A percentile compares a stretch with the other conserved stretches of the same genome.
Conservation (phyloP, 2,113 vertebrate genomes). For the Cyprinodon variegatus region DNA sequence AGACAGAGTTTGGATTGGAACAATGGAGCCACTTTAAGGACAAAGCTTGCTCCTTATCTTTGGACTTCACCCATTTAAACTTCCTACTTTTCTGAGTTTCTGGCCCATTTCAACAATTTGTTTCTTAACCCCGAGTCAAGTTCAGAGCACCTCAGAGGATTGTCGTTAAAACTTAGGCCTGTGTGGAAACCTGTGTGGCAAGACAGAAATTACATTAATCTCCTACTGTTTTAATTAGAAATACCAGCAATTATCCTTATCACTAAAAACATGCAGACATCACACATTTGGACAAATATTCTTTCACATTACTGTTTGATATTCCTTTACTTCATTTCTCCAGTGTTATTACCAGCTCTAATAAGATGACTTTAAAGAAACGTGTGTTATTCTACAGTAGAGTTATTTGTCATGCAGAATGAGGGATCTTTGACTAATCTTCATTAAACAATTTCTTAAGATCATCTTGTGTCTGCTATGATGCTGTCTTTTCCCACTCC, state of each 20-base stretch:
- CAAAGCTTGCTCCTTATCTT: conserved; percentile 77
- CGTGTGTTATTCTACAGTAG: too few species aligned
- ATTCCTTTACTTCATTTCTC: too few species aligned
- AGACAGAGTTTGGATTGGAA: conserved; percentile 51
- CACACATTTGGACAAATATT: too few species aligned
- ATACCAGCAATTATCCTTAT: too few species aligned
- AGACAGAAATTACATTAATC: neutral
- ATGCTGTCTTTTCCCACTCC: neutral
- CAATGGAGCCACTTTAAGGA: conserved; percentile 68
- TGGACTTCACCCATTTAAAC: conserved; percentile 65
- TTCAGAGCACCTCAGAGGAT: conserved; percentile 31
- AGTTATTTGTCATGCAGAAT: too few species aligned
- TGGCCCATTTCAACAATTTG: conserved; percentile 40
- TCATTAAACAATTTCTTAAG: neutral
- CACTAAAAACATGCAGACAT: too few species aligned
- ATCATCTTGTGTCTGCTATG: neutral
- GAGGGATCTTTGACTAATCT: too few species aligned
- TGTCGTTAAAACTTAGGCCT: neutral
- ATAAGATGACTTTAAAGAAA: too few species aligned
- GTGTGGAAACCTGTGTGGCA: neutral
- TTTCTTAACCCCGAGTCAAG: conserved; percentile 52
- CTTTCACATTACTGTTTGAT: too few species aligned
- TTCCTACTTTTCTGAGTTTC: conserved; percentile 64
- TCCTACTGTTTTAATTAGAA: too few species aligned
- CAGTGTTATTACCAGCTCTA: too few species aligned